Conservation (phyloP, 2,113 vertebrate genomes). For the Sebastes schlegelii region DNA sequence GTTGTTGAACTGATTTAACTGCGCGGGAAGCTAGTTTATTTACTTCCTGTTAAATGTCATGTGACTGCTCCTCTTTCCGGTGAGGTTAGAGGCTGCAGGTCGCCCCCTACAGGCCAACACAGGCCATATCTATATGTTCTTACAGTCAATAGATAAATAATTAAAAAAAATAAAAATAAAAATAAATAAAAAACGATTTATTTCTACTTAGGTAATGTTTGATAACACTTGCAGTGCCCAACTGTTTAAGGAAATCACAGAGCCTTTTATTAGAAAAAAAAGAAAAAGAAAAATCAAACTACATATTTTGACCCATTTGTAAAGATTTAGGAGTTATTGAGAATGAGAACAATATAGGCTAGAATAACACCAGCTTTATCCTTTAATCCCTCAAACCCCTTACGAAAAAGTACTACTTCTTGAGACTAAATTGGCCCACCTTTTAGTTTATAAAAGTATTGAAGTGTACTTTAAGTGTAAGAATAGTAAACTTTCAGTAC, state of each 20-base stretch:
- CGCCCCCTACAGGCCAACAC: conserved; percentile 47
- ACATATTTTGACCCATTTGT: neutral
- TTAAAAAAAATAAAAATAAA: too few relatives aligned
- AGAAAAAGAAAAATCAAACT: too few relatives aligned
- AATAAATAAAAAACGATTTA: too few relatives aligned
- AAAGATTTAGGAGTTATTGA: neutral
- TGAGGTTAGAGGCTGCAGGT: neutral
- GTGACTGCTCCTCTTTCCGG: neutral
- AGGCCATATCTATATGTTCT: too few relatives aligned
- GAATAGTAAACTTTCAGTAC: too few relatives aligned
- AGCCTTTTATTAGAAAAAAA: neutral
- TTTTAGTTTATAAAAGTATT: too few relatives aligned
- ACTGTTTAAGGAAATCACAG: neutral
- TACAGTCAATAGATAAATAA: too few relatives aligned
- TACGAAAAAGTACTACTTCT: too few relatives aligned
- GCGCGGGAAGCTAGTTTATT: conserved; percentile 78
- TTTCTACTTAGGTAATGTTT: neutral
- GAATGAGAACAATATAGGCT: neutral
- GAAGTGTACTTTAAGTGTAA: too few relatives aligned
- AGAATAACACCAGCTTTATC: neutral
- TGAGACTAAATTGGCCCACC: too few relatives aligned
- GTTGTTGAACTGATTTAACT: neutral
- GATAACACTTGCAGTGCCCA: neutral
- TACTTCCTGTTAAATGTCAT: conserved; percentile 75
- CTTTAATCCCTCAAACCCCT: too few relatives aligned